Percentiles rank a stretch among this genome's conserved stretches.
phyloP scores from a whole-genome alignment of 2,888 invertebrate genomes.

The Lepidocyrtinus sp. region DNA sequence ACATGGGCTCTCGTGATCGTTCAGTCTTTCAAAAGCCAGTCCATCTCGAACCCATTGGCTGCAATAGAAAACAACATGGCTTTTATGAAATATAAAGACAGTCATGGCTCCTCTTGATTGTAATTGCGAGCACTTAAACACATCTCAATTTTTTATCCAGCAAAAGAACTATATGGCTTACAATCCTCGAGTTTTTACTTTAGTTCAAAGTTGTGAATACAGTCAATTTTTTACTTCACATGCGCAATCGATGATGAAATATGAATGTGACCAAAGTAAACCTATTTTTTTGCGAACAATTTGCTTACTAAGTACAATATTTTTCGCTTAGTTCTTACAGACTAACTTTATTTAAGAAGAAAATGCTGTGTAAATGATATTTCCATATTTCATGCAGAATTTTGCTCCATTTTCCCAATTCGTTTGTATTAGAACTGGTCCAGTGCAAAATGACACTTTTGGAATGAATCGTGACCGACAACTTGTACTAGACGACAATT shows the following conservation, averaged over 20 bases:
- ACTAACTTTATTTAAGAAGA: too few relatives aligned
- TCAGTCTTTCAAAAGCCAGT: constrained; percentile 55
- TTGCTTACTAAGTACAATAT: too few relatives aligned
- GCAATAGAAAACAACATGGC: constrained; percentile 36
- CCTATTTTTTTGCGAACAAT: too few relatives aligned
- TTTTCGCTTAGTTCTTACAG: too few relatives aligned
- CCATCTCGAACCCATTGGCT: constrained; percentile 59
- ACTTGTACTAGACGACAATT: too few relatives aligned
- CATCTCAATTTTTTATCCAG: too few relatives aligned
- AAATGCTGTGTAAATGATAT: too few relatives aligned
- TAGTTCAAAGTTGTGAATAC: too few relatives aligned
- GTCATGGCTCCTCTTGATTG: constrained; percentile 29
- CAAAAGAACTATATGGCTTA: too few relatives aligned
- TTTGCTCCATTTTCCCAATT: background rate
- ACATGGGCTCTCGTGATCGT: constrained; percentile 57
- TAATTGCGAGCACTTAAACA: constrained; percentile 19
- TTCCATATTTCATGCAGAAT: too few relatives aligned
- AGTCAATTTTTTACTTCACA: too few relatives aligned
- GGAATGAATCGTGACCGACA: background rate
- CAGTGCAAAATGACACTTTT: background rate
- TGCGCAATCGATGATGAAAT: background rate
- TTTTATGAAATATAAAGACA: constrained; percentile 19
- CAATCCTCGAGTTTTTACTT: too few relatives aligned
- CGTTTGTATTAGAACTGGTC: background rate
- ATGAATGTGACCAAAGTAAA: background rate